Conservation (phyloP, 2,797 vertebrate species). For the Chrosomus eos region DNA sequence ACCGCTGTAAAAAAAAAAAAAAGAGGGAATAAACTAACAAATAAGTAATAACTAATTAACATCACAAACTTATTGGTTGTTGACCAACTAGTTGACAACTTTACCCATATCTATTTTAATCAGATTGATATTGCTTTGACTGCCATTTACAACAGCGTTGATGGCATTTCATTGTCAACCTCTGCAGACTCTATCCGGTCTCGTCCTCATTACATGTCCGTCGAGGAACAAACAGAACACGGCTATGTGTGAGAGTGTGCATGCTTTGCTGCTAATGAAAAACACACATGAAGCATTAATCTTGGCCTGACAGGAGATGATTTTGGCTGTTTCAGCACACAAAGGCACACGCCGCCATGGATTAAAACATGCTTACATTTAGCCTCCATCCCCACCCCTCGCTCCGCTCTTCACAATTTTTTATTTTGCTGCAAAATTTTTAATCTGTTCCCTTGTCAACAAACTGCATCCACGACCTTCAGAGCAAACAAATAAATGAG, state of each 20-base stretch:
- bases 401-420: neutral
- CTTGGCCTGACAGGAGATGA: slow-evolving; percentile 48
- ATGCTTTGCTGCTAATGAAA: slow-evolving; percentile 49
- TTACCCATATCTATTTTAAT: neutral
- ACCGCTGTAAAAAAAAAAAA: neutral
- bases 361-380: slow-evolving; percentile 31
- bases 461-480: slow-evolving; percentile 47
- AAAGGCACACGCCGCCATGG: slow-evolving; percentile 30
- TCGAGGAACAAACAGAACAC: neutral
- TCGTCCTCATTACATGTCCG: slow-evolving; percentile 1
- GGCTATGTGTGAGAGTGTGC: neutral
- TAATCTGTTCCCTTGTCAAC: slow-evolving; percentile 40
- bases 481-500: slow-evolving; percentile 43
- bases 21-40: neutral
- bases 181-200: neutral
- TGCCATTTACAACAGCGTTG: neutral
- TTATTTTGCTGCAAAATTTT: slow-evolving; percentile 17
- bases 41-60: neutral
- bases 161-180: neutral
- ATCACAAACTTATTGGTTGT: neutral
- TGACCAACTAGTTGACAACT: neutral
- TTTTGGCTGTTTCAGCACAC: slow-evolving; percentile 44
- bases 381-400: neutral
- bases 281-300: slow-evolving; percentile 54
- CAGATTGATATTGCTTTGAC: neutral